Percentiles rank a stretch among this genome's conserved stretches.
Conservation (phyloP, 2,113 vertebrate genomes). For the Tetrao urogallus region DNA sequence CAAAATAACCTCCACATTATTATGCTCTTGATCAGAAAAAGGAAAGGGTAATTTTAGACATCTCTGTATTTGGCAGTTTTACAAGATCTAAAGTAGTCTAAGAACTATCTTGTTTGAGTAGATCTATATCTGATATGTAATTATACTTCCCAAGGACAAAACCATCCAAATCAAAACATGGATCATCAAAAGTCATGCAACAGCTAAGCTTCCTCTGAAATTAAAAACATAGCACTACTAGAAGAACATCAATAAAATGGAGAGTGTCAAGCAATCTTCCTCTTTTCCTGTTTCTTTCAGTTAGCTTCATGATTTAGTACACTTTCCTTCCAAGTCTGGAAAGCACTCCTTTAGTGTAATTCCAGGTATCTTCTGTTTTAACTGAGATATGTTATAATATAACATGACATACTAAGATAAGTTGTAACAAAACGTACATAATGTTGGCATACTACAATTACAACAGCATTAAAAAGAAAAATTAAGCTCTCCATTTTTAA, state of each 20-base stretch:
- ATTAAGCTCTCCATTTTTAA: slow-evolving; percentile 17
- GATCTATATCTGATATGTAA: slow-evolving; percentile 79
- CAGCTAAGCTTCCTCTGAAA: slow-evolving; percentile 37
- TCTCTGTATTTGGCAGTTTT: slow-evolving; percentile 77
- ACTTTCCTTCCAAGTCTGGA: neutral
- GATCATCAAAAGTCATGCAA: slow-evolving; percentile 54
- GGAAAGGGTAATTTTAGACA: slow-evolving; percentile 74
- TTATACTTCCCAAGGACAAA: slow-evolving; percentile 80
- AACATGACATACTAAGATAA: neutral
- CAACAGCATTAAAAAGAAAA: neutral
- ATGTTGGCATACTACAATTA: neutral
- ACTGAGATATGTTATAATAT: neutral
- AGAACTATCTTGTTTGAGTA: slow-evolving; percentile 76
- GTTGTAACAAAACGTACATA: slow-evolving; percentile 14
- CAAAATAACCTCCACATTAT: slow-evolving; percentile 60
- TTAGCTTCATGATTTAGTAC: slow-evolving; percentile 1
- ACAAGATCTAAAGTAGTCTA: slow-evolving; percentile 55
- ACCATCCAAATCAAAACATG: slow-evolving; percentile 79
- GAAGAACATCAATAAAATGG: slow-evolving; percentile 34
- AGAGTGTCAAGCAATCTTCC: slow-evolving; percentile 33
- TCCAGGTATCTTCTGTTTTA: neutral
- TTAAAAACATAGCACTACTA: slow-evolving; percentile 39
- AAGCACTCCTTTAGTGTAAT: neutral
- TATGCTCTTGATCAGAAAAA: slow-evolving; percentile 58
- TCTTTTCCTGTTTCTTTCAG: slow-evolving; percentile 32